These are phyloP conservation scores for Apis mellifera DNA, from an alignment of 1,140 invertebrate genomes.

Conservation along the genomic window Amel_HAv3.1 CM009932.2:8343001-8343500, in stretches of 20 bases:
- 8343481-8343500: neutral
- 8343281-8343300: slow-evolving; percentile 61
- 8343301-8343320: slow-evolving; percentile 34
- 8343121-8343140: neutral
- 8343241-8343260: slow-evolving; percentile 58
- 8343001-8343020: slow-evolving; percentile 28
- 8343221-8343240: slow-evolving; percentile 60
- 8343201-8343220: slow-evolving; percentile 62
- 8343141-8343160: slow-evolving; percentile 22
- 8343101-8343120: neutral
- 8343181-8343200: slow-evolving; percentile 51
- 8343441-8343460: slow-evolving; percentile 26
- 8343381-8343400: neutral
- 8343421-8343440: slow-evolving; percentile 20
- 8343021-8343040: slow-evolving; percentile 49
- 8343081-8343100: neutral
- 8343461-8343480: slow-evolving; percentile 35
- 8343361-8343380: neutral
- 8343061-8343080: slow-evolving; percentile 48
- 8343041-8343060: slow-evolving; percentile 60
- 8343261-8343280: slow-evolving; percentile 56
- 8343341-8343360: slow-evolving; percentile 12
- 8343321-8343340: slow-evolving; percentile 11
- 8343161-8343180: slow-evolving; percentile 7
- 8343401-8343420: neutral